Percentiles rank a stretch among this genome's conserved stretches.
Conservation (phyloP, 2,113 vertebrate genomes). For the Heterocephalus glaber region DNA sequence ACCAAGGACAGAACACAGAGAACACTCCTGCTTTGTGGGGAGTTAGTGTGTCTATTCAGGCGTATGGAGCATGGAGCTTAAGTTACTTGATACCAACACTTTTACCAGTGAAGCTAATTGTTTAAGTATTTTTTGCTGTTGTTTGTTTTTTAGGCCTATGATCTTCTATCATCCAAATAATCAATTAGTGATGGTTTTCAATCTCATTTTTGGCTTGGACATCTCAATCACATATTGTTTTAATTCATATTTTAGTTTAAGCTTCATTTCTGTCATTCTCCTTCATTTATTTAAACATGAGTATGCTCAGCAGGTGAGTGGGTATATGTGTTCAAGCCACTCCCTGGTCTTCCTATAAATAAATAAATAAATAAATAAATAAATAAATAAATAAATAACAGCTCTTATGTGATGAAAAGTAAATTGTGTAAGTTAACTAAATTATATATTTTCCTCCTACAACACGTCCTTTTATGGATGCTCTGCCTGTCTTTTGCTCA, state of each 20-base stretch:
- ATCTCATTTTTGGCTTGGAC: slow-evolving; percentile 68
- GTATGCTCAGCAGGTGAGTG: slow-evolving; percentile 76
- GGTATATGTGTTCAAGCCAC: slow-evolving; percentile 76
- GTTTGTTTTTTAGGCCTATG: slow-evolving; percentile 44
- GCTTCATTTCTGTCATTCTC: slow-evolving; percentile 73
- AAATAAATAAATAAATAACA: slow-evolving; percentile 67
- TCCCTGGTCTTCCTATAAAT: slow-evolving; percentile 60
- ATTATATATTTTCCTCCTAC: slow-evolving; percentile 73
- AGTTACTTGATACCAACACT: neutral
- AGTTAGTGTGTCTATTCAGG: neutral
- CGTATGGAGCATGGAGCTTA: neutral
- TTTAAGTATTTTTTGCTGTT: neutral
- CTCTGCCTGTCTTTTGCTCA: slow-evolving; percentile 67
- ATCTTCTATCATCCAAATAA: slow-evolving; percentile 57
- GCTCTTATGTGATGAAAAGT: slow-evolving; percentile 57
- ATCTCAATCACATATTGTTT: slow-evolving; percentile 80
- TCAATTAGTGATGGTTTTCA: slow-evolving; percentile 76
- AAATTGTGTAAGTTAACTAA: slow-evolving; percentile 70
- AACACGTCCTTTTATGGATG: slow-evolving; percentile 74
- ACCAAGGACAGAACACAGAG: neutral
- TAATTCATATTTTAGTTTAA: slow-evolving; percentile 78
- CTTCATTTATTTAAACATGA: slow-evolving; percentile 81
- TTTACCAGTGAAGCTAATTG: neutral
- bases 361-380: slow-evolving; percentile 68
- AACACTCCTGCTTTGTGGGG: neutral